Evolutionary conservation across 2,113 vertebrate species (phyloP).

Genomic region (Setophaga kirtlandii): DNA sequence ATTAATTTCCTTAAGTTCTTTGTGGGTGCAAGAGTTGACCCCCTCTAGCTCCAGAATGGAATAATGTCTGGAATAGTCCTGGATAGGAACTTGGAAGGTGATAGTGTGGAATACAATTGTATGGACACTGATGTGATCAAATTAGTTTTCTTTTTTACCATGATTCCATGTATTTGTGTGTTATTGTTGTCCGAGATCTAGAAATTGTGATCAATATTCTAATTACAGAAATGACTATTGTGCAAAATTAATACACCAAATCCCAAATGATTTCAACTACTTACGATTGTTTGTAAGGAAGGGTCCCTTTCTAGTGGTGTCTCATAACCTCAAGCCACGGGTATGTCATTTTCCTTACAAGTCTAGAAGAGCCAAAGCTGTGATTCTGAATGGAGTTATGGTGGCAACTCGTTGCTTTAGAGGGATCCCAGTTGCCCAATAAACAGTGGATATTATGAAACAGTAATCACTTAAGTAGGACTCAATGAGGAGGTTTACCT

Average conservation of each 20-base stretch:
- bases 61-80: background rate
- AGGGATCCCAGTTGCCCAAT: background rate
- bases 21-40: background rate
- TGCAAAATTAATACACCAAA: background rate
- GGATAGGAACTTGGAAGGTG: background rate
- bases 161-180: background rate
- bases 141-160: background rate
- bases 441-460: background rate
- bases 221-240: background rate
- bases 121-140: background rate
- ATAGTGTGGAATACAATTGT: background rate
- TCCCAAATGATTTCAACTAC: background rate
- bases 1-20: background rate
- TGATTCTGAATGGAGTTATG: rapidly evolving
- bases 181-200: background rate
- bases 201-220: background rate
- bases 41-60: background rate
- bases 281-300: background rate
- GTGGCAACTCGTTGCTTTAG: rapidly evolving
- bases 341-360: background rate
- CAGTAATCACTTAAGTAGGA: background rate
- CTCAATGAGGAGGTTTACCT: background rate
- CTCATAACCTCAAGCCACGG: background rate
- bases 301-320: background rate
- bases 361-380: background rate